Base-by-base conservation (phyloP, 35 echinoderm and acorn worm species). In the Nesometra sesokonis region DNA sequence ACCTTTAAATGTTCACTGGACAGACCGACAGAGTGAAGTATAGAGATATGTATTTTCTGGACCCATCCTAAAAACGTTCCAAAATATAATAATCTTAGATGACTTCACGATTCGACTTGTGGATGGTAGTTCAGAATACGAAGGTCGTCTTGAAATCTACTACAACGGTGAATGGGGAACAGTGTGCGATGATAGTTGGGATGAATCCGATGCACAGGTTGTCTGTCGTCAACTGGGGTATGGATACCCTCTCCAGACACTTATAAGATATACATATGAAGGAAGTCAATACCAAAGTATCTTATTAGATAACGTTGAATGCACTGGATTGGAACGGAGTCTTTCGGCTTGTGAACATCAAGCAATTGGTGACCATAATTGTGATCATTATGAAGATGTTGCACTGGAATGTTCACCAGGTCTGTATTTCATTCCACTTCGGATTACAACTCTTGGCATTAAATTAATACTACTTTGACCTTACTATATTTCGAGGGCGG, bases 351-450 rank as follows among this genome's bases (percentile, higher is more conserved):
- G 88, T 35, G 23, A 13, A 5, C 80, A 89, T 78, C 43, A 15
- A 19, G 88, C 46, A 11, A 32, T 84, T 3, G 80, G 81, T n/a
- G 35, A 57, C 0, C 88, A 89, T 76, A 78, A 84, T 34, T 89
- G 88, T 38, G 88, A 83, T 35, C 88, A 89, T 46, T 84, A 43
- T 19, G 39, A 89, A 30, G 88, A 89, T 32, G 88, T 47, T 2
- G 81, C 32, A 17, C 46, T 84, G 31, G 46, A 11, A n/a, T 89
- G 88, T 32, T 39, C 27, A 80, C 32, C 32, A 33, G n/a, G n/a
- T 30, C 23, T 29, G 80, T n/a, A n/a, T n/a, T n/a, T n/a, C n/a
- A n/a, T n/a, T n/a, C n/a, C n/a, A n/a, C n/a, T n/a, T n/a, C n/a
- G n/a, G n/a, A n/a, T n/a, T n/a, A n/a, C n/a, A n/a, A n/a, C n/a